phyloP scores from a whole-genome alignment of 2,888 invertebrate genomes.

The Ormyrus pomaceus region DNA sequence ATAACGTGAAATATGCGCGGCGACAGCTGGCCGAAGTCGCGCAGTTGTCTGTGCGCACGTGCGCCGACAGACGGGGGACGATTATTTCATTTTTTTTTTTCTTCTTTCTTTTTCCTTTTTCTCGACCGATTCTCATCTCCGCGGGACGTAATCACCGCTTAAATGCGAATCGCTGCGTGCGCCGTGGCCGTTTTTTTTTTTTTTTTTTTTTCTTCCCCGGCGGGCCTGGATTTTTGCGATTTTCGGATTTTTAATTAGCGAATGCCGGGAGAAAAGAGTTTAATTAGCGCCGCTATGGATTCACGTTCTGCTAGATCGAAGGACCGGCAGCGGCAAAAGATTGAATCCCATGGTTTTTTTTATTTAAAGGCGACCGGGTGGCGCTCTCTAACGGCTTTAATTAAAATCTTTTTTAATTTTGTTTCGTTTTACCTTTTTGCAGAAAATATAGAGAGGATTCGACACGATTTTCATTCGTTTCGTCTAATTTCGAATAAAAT shows the following conservation, averaged over 20 bases:
- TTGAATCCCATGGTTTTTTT: too few relatives aligned
- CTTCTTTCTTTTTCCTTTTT: neutral
- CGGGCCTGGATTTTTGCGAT: neutral
- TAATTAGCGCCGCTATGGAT: too few relatives aligned
- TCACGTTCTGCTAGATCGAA: too few relatives aligned
- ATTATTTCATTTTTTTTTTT: neutral
- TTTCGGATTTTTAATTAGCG: neutral
- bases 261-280: too few relatives aligned
- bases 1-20: slow-evolving; percentile 53
- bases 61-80: slow-evolving; percentile 7
- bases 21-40: slow-evolving; percentile 45
- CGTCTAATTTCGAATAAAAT: too few relatives aligned
- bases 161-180: slow-evolving; percentile 40
- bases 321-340: too few relatives aligned
- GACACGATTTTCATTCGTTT: too few relatives aligned
- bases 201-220: neutral
- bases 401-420: too few relatives aligned
- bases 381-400: too few relatives aligned
- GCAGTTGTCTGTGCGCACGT: slow-evolving; percentile 20
- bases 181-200: neutral
- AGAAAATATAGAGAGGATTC: too few relatives aligned
- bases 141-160: slow-evolving; percentile 33
- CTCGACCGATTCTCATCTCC: slow-evolving; percentile 41
- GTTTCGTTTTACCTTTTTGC: too few relatives aligned
- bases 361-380: too few relatives aligned